A percentile compares a stretch with the other conserved stretches of the same genome.
phyloP scores from a whole-genome alignment of 1,140 invertebrate species.

The Cepaea nemoralis region DNA sequence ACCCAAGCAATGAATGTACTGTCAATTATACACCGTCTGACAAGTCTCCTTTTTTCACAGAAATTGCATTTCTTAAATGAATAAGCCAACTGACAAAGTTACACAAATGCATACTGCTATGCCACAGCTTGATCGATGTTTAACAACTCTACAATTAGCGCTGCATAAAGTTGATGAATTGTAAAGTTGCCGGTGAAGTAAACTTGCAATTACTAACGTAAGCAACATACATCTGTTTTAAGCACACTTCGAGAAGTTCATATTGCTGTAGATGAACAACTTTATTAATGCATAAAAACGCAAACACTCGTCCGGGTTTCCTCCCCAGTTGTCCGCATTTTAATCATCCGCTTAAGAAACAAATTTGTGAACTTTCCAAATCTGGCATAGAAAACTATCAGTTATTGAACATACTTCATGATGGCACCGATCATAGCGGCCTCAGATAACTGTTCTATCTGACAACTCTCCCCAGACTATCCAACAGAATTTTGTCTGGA shows the following conservation, averaged over 20 bases:
- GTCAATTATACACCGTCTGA: slow-evolving; percentile 98
- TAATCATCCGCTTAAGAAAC: slow-evolving; percentile 77
- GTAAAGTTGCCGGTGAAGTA: slow-evolving; percentile 87
- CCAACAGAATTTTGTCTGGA: slow-evolving; percentile 26
- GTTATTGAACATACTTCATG: slow-evolving; percentile 89
- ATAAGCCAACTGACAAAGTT: slow-evolving; percentile 96
- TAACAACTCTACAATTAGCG: slow-evolving; percentile 93
- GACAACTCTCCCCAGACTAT: slow-evolving; percentile 35
- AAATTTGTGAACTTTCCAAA: slow-evolving; percentile 80
- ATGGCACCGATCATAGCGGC: slow-evolving; percentile 85
- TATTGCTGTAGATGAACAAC: slow-evolving; percentile 81
- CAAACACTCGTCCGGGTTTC: slow-evolving; percentile 88
- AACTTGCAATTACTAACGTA: slow-evolving; percentile 95
- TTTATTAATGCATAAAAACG: slow-evolving; percentile 89
- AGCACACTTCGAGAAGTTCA: slow-evolving; percentile 71
- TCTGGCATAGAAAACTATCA: slow-evolving; percentile 82
- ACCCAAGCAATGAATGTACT: slow-evolving; percentile 91
- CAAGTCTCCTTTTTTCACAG: slow-evolving; percentile 89
- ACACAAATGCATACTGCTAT: slow-evolving; percentile 94
- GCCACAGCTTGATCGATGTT: slow-evolving; percentile 83
- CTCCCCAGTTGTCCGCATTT: slow-evolving; percentile 85
- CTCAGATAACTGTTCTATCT: slow-evolving; percentile 76
- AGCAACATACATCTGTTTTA: slow-evolving; percentile 81
- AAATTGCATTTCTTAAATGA: slow-evolving; percentile 94
- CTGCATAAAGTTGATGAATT: slow-evolving; percentile 96